These are phyloP conservation scores for Corythornis madagascariensis DNA, from an alignment of 2,113 vertebrate genomes.

Conservation along the genomic window DNA sequence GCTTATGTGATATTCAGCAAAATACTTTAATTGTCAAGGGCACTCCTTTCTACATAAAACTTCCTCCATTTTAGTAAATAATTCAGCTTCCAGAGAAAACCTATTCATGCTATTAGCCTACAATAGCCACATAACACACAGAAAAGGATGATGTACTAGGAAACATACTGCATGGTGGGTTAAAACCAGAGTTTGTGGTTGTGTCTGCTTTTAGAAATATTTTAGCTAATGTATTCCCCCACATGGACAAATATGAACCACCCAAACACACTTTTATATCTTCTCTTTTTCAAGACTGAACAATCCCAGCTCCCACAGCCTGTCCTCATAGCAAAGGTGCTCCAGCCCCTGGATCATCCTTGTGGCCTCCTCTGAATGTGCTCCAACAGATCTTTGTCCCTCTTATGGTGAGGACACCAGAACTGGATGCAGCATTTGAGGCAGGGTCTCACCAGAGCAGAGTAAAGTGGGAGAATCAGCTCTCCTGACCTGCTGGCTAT, in stretches of 20 bases:
- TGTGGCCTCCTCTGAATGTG: no score
- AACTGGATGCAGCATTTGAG: no score
- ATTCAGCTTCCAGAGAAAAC: background rate
- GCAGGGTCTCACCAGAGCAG: no score
- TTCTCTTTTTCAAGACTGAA: no score
- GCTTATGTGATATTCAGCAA: background rate
- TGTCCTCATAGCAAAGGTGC: no score
- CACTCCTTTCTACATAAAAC: background rate
- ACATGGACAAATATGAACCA: rapidly evolving
- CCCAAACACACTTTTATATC: background rate
- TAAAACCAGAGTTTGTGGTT: background rate
- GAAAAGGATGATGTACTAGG: background rate
- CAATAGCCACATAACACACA: background rate
- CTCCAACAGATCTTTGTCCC: no score
- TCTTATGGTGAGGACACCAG: no score
- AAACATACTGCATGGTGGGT: background rate
- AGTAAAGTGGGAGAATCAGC: no score
- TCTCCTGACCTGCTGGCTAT: no score
- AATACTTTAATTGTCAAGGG: background rate
- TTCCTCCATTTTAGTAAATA: background rate
- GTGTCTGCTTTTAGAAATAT: background rate
- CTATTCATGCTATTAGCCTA: background rate
- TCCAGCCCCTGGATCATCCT: no score
- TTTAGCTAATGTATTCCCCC: background rate
- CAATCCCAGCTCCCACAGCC: no score